Evolutionary conservation across 2,113 vertebrate genomes (phyloP), one percentile per base, ranked within the genome.

Genomic region (Silurus meridionalis): DNA sequence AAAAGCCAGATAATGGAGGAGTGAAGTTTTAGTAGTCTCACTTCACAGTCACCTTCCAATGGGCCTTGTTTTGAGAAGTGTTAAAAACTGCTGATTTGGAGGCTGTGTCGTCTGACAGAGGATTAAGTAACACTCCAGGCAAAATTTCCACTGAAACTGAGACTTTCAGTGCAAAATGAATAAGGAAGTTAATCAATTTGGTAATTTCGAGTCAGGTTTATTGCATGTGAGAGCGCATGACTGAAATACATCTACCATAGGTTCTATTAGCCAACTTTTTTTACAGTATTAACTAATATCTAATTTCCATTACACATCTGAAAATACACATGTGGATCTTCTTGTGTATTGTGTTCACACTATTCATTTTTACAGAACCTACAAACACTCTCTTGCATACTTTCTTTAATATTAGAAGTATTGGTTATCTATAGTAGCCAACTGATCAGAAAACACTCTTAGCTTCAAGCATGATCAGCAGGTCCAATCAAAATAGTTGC

Each of bases 171-270:
- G 50, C 74, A 87, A 69, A 7, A 80, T 66, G n/a, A 82, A 91
- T 87, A 85, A 75, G 85, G 91, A 91, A 90, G 87, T 90, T 82
- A 78, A 83, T 87, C 61, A 81, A 82, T 90, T 89, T 86, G 71
- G 82, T 91, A 80, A 90, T 83, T 82, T 58, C 55, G 67, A 75
- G 90, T 86, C 80, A 89, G 80, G 61, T 71, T 84, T 84, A 23
- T 61, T 71, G 77, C 84, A 64, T 11, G 75, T 84, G 80, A 85
- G 83, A 55, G 48, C 72, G 58, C 10, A 67, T 85, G 58, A 23
- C 64, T 55, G 28, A 67, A 69, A 66, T 67, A 52, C 21, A n/a
- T 46, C 69, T 63, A 14, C 37, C 37, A 61, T 5, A 25, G 8
- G 7, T 71, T 57, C 23, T 21, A 81, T 58, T 58, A 28, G 58